phyloP scores from a whole-genome alignment of 1,140 invertebrate species.

The Adoxophyes honmai region DNA sequence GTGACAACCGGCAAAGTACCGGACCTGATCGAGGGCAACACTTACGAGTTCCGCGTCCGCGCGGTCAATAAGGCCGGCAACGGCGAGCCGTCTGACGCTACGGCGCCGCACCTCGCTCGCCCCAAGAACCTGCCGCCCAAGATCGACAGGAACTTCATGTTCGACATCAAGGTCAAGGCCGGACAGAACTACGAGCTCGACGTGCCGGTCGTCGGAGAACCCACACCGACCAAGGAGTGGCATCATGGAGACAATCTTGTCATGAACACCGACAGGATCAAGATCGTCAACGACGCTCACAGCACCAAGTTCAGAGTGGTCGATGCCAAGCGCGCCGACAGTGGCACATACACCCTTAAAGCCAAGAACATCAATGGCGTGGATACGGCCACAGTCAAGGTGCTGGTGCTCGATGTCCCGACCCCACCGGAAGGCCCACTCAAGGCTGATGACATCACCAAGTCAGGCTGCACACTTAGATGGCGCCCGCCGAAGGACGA shows the following conservation, averaged over 20 bases:
- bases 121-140: constrained; percentile 94
- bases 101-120: constrained; percentile 91
- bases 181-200: constrained; percentile 96
- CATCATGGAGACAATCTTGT: constrained; percentile 88
- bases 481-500: constrained; percentile 96
- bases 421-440: constrained; percentile 93
- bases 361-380: constrained; percentile 95
- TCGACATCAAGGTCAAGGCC: constrained; percentile 94
- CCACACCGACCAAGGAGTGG: constrained; percentile 96
- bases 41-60: constrained; percentile 95
- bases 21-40: constrained; percentile 93
- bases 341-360: constrained; percentile 92
- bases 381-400: constrained; percentile 91
- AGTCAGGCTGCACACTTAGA: constrained; percentile 86
- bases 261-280: constrained; percentile 88
- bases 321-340: constrained; percentile 93
- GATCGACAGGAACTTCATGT: constrained; percentile 95
- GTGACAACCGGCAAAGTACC: constrained; percentile 89
- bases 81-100: constrained; percentile 93
- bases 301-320: constrained; percentile 91
- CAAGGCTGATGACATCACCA: constrained; percentile 88
- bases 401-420: constrained; percentile 94
- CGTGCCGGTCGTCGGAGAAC: constrained; percentile 96
- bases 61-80: constrained; percentile 97
- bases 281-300: constrained; percentile 91